Conservation (phyloP, 2,888 invertebrate genomes). For the Drosophila nr. medialis region DNA sequence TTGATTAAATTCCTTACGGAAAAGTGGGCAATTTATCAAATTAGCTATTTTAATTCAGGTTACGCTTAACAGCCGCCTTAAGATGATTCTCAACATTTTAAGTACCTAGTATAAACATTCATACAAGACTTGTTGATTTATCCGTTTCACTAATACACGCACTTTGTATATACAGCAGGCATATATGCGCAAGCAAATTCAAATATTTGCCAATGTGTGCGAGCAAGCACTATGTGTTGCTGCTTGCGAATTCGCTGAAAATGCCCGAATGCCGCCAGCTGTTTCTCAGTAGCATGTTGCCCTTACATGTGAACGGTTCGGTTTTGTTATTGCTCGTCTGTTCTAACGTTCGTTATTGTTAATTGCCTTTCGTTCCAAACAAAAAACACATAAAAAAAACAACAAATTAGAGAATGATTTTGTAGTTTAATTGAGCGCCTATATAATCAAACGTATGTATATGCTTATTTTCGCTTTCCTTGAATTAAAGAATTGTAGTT, state of each 20-base stretch:
- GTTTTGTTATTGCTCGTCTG: slow-evolving; percentile 10
- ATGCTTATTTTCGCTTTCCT: not conserved
- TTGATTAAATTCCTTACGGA: slow-evolving; percentile 18
- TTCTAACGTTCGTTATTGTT: slow-evolving; percentile 17
- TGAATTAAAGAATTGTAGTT: slow-evolving; percentile 15
- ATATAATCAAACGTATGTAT: slow-evolving; percentile 43
- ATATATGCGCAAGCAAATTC: not conserved
- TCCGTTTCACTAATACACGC: not conserved
- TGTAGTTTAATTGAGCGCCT: slow-evolving; percentile 29
- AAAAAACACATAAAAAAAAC: slow-evolving; percentile 1
- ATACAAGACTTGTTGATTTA: slow-evolving; percentile 38
- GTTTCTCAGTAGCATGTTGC: slow-evolving; percentile 63
- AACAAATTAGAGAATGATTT: slow-evolving; percentile 34
- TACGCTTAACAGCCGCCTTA: not conserved
- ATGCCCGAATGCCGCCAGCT: slow-evolving; percentile 52
- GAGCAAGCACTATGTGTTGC: slow-evolving; percentile 1
- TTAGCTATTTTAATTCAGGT: not conserved
- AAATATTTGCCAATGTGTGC: slow-evolving; percentile 1
- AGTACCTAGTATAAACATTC: not conserved
- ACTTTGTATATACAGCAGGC: not conserved
- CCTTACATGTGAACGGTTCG: slow-evolving; percentile 58
- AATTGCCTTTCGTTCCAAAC: slow-evolving; percentile 37
- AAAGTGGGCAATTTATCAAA: not conserved
- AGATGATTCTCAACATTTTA: too few species aligned
- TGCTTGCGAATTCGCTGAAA: slow-evolving; percentile 35